Evolutionary conservation across 2,888 invertebrate species (phyloP).

Genomic region (Yponomeuta malinellus): DNA sequence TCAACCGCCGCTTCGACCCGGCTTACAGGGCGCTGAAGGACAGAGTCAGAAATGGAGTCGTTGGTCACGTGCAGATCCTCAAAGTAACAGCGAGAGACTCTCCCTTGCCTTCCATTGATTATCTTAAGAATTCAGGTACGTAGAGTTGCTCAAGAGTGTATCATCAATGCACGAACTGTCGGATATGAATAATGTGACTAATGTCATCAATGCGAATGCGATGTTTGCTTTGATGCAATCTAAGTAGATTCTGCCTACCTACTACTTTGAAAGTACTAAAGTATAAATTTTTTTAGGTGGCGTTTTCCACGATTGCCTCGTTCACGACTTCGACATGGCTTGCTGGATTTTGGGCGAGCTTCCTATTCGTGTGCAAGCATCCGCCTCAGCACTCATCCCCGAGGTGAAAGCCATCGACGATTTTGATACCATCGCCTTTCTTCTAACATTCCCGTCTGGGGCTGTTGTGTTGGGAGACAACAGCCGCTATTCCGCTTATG

Average conservation of each 20-base stretch:
- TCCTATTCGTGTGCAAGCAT: constrained; percentile 73
- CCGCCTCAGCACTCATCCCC: constrained; percentile 73
- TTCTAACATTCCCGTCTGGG: constrained; percentile 78
- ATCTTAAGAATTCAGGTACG: constrained; percentile 75
- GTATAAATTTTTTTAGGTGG: constrained; percentile 60
- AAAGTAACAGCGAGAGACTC: constrained; percentile 79
- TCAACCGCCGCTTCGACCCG: constrained; percentile 82
- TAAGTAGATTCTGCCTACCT: too few relatives aligned
- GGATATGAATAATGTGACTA: too few relatives aligned
- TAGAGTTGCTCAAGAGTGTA: not conserved
- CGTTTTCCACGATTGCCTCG: constrained; percentile 81
- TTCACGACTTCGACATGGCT: constrained; percentile 81
- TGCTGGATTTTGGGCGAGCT: constrained; percentile 79
- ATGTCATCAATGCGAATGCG: too few relatives aligned
- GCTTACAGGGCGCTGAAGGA: constrained; percentile 67
- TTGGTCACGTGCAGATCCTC: constrained; percentile 79
- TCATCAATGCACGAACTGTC: too few relatives aligned
- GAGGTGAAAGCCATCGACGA: constrained; percentile 77
- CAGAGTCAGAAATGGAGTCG: constrained; percentile 70
- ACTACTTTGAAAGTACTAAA: too few relatives aligned
- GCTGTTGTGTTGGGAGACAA: constrained; percentile 78
- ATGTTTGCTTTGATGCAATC: too few relatives aligned
- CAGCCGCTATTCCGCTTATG: constrained; percentile 77
- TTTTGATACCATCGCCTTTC: constrained; percentile 78
- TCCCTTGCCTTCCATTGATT: constrained; percentile 78